Evolutionary conservation across 1,140 invertebrate species (phyloP).

Genomic region (Zaprionus kolodkinae): DNA sequence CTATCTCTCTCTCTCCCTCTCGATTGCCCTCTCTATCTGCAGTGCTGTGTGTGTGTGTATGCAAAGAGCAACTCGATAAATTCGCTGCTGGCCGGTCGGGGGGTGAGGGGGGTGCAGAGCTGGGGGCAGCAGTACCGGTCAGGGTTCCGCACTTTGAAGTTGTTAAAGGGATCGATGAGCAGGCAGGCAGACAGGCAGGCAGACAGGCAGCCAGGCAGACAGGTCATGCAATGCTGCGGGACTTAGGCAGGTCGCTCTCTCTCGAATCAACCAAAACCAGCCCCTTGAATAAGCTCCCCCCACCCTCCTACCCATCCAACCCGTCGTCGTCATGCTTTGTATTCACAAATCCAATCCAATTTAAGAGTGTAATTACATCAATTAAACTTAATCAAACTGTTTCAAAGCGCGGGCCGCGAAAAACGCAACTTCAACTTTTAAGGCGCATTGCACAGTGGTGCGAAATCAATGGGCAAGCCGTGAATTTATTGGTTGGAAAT

Average conservation of each 20-base stretch:
- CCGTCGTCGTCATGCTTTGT: conserved; percentile 50
- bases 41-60: conserved; percentile 17
- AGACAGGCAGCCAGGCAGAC: conserved; percentile 10
- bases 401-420: conserved; percentile 68
- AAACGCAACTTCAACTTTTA: conserved; percentile 64
- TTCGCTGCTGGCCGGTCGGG: neutral
- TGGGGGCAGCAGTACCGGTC: conserved; percentile 1
- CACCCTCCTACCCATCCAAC: neutral
- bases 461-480: neutral
- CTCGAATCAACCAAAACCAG: conserved; percentile 2
- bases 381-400: conserved; percentile 82
- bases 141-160: conserved; percentile 63
- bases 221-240: conserved; percentile 30
- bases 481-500: neutral
- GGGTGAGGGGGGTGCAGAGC: conserved; percentile 2
- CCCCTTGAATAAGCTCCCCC: neutral
- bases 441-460: conserved; percentile 16
- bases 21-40: neutral
- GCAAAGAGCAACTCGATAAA: conserved; percentile 34
- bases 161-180: conserved; percentile 70
- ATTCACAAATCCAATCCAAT: conserved; percentile 82
- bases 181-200: conserved; percentile 1
- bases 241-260: conserved; percentile 8
- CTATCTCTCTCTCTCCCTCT: neutral
- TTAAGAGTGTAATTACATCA: conserved; percentile 81